Evolutionary conservation across 2,888 invertebrate genomes (phyloP).

Genomic region (Holacanthella duospinosa): DNA sequence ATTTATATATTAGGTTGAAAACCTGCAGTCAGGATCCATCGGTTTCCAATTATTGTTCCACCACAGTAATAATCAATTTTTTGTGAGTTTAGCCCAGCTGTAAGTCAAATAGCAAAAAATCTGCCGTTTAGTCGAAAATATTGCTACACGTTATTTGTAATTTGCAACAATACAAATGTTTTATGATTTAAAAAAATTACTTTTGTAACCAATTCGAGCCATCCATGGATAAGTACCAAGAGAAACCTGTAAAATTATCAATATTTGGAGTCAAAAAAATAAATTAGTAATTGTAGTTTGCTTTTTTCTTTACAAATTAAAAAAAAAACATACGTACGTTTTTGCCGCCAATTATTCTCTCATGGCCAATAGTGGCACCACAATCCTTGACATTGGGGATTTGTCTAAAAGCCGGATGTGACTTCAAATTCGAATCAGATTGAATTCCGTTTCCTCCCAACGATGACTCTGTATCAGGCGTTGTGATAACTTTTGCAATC

Average conservation of each 20-base stretch:
- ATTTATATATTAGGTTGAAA: no score
- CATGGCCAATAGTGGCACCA: slow-evolving; percentile 7
- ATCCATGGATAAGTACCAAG: slow-evolving; percentile 54
- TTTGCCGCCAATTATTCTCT: slow-evolving; percentile 22
- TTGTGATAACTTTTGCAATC: slow-evolving; percentile 8
- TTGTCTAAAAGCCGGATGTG: slow-evolving; percentile 11
- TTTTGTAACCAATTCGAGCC: slow-evolving; percentile 54
- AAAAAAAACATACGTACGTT: no score
- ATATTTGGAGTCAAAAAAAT: background rate
- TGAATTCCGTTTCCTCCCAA: background rate
- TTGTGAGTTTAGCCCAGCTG: background rate
- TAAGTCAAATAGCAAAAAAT: background rate
- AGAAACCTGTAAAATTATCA: background rate
- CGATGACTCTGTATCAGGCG: background rate
- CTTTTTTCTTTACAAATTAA: background rate
- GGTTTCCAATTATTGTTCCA: slow-evolving; percentile 28
- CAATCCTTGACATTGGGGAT: slow-evolving; percentile 24
- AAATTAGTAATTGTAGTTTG: background rate
- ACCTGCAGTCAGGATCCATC: slow-evolving; percentile 28
- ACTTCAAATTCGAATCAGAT: slow-evolving; percentile 8
- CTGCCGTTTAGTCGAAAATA: background rate
- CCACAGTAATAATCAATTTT: slow-evolving; percentile 29
- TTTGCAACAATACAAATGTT: background rate
- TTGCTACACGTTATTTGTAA: no score
- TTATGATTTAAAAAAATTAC: slow-evolving; percentile 12